phyloP scores from a whole-genome alignment of 2,888 invertebrate genomes.

The Ganaspis brasiliensis region DNA sequence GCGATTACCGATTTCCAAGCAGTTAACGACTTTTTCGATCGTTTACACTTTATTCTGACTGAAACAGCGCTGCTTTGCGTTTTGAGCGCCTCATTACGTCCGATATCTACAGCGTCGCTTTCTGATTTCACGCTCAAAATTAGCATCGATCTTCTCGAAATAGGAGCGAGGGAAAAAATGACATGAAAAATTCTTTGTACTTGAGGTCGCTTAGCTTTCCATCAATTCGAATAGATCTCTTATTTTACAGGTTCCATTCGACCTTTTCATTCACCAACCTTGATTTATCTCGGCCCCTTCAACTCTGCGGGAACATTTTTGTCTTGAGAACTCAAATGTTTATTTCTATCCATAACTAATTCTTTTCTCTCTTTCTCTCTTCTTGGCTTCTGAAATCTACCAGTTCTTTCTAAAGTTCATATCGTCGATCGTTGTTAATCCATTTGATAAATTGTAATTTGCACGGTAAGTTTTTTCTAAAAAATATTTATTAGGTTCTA shows the following conservation, averaged over 20 bases:
- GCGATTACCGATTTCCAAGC: constrained; percentile 76
- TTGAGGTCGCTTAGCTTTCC: constrained; percentile 50
- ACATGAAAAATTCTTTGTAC: constrained; percentile 51
- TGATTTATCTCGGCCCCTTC: background rate
- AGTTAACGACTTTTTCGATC: constrained; percentile 77
- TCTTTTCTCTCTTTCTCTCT: background rate
- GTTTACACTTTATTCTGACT: constrained; percentile 67
- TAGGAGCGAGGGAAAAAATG: constrained; percentile 53
- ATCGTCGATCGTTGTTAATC: too few species aligned
- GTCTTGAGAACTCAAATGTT: background rate
- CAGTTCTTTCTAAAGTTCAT: background rate
- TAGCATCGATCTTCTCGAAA: constrained; percentile 67
- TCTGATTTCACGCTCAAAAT: constrained; percentile 69
- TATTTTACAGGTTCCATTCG: background rate
- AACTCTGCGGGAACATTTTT: background rate
- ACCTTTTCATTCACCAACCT: background rate
- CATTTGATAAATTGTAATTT: too few species aligned
- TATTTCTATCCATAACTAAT: background rate
- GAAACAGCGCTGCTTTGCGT: constrained; percentile 38
- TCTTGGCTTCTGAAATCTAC: background rate
- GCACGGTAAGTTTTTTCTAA: too few species aligned
- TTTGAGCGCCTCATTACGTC: constrained; percentile 62
- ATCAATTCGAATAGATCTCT: background rate
- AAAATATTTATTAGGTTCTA: too few species aligned
- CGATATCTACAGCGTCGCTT: constrained; percentile 63